Percentiles rank a stretch among this genome's conserved stretches.
phyloP scores from a whole-genome alignment of 2,113 vertebrate genomes.

The Ctenomys sociabilis region DNA sequence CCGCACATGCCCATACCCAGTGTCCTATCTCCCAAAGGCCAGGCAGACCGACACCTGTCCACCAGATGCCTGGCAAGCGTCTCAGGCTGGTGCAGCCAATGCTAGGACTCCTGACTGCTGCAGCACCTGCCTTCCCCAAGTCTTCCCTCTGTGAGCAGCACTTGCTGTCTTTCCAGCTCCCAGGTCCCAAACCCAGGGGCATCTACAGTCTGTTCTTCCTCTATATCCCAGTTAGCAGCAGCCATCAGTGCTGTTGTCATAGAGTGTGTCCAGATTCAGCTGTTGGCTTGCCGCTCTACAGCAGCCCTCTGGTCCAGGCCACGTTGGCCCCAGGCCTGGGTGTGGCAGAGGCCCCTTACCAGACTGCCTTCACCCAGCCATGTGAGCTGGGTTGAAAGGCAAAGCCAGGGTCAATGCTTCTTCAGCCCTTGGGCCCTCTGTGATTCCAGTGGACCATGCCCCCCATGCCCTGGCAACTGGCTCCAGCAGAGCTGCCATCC shows the following conservation, averaged over 20 bases:
- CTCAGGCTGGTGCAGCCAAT: not conserved
- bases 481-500: not conserved
- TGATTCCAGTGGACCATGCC: not conserved
- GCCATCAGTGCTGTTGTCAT: not conserved
- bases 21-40: not conserved
- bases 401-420: not conserved
- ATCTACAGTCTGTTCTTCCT: not conserved
- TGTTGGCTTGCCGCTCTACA: not conserved
- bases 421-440: not conserved
- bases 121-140: not conserved
- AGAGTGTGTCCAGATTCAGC: not conserved
- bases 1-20: accelerated
- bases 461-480: not conserved
- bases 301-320: not conserved
- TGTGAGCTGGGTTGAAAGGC: not conserved
- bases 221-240: not conserved
- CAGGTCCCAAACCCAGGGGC: too few relatives aligned
- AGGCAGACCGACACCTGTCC: not conserved
- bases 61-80: accelerated
- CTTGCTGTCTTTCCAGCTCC: not conserved
- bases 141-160: not conserved
- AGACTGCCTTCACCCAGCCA: accelerated
- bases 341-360: not conserved
- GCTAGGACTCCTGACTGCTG: too few relatives aligned
- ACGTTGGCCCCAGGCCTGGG: accelerated